Conservation (phyloP, 1,140 invertebrate species). For the Paraescarpia echinospica region DNA sequence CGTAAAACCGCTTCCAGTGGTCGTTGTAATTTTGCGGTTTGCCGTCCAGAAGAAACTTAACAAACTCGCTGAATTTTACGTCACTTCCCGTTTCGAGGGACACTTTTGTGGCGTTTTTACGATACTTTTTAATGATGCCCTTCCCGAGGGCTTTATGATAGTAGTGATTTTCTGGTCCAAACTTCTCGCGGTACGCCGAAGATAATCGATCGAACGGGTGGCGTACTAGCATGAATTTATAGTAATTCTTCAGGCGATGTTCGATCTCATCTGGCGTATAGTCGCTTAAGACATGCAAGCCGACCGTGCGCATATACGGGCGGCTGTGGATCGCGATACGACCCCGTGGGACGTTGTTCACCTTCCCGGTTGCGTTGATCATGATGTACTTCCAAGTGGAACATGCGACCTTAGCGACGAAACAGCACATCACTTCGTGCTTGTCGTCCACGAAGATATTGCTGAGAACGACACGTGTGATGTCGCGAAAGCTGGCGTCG, state of each 20-base stretch:
- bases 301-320: background rate
- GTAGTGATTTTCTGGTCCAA: constrained; percentile 67
- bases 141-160: constrained; percentile 79
- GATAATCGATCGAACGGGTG: constrained; percentile 89
- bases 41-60: constrained; percentile 74
- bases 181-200: constrained; percentile 88
- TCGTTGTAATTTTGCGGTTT: constrained; percentile 65
- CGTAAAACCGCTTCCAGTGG: constrained; percentile 82
- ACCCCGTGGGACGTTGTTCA: background rate
- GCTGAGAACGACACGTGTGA: background rate
- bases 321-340: background rate
- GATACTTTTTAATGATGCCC: constrained; percentile 76
- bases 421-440: background rate
- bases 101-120: constrained; percentile 70
- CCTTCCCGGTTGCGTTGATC: background rate
- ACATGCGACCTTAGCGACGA: constrained; percentile 14
- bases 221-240: constrained; percentile 75
- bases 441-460: constrained; percentile 11
- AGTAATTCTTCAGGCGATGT: background rate
- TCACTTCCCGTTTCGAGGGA: constrained; percentile 78
- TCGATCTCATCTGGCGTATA: background rate
- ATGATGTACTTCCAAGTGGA: constrained; percentile 14
- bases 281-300: background rate
- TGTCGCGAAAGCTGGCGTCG: background rate
- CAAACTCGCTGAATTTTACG: constrained; percentile 85